Base-by-base conservation (phyloP, 2,113 vertebrate species). In the Burhinus oedicnemus region DNA sequence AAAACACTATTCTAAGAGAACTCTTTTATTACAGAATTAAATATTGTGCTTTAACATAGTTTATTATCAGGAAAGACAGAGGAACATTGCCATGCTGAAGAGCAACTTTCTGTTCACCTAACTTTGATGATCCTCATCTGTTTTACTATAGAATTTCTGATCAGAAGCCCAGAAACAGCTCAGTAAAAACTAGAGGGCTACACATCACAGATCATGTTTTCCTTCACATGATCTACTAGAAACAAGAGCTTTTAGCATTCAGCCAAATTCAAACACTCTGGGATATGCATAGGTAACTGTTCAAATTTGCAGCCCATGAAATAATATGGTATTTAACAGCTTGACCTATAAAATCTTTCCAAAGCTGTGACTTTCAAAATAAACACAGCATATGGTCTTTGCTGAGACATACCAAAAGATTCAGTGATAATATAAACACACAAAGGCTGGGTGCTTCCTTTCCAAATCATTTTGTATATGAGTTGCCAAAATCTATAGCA, bases 281-380 rank as follows among this genome's bases (percentile, higher is more conserved):
- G 69, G 42, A 72, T 70, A 45, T 44, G 65, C 83, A 90, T 30
- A 82, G 70, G 72, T 89, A 89, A 75, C 44, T 51, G 36, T 54
- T 92, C 69, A 76, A 83, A 93, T 89, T 15, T 91, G 61, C 27
- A 92, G 80, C 22, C 77, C 55, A 58, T 92, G 65, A 87, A 79
- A 65, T 93, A 91, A 76, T 84, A 60, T 23, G 25, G 19, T 54
- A 87, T 92, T 87, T 84, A 93, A 78, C 36, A 87, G n/a, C 44
- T 91, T 95, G 83, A 95, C 81, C 93, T 89, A 71, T 82, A 95
- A 94, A 78, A 82, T 85, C 83, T 81, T 93, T 76, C 58, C 84
- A 66, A 80, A 93, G 26, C 58, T 65, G 26, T 87, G 70, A 76
- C 78, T 92, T 66, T 42, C 72, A 83, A 92, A 94, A 96, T 90